These are phyloP conservation scores for Apodemia duryi DNA, from an alignment of 2,888 invertebrate genomes.

Conservation along the genomic window DNA sequence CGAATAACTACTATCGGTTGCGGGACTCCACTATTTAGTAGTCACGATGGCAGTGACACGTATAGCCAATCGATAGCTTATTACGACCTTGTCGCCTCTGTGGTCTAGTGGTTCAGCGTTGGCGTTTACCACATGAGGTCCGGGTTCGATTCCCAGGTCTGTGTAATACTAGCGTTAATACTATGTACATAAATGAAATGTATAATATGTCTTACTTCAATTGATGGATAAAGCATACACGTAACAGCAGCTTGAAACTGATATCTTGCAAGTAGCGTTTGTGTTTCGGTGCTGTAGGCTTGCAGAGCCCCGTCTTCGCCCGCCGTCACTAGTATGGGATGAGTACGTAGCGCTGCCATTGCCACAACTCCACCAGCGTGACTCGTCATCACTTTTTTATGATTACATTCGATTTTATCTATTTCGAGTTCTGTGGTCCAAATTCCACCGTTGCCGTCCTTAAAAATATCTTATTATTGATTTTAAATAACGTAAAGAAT, in stretches of 20 bases:
- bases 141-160: no score
- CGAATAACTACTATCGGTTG: no score
- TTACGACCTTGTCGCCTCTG: no score
- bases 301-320: slow-evolving; percentile 87
- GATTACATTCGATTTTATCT: slow-evolving; percentile 62
- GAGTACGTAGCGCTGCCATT: slow-evolving; percentile 83
- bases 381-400: slow-evolving; percentile 78
- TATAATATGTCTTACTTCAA: slow-evolving; percentile 64
- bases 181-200: no score
- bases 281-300: slow-evolving; percentile 83
- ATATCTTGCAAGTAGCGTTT: slow-evolving; percentile 79
- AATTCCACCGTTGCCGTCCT: slow-evolving; percentile 93
- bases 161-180: no score
- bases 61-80: no score
- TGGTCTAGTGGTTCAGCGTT: no score
- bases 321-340: slow-evolving; percentile 84
- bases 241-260: slow-evolving; percentile 73
- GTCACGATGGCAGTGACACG: no score
- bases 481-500: no score
- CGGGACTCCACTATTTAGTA: no score
- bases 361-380: slow-evolving; percentile 88
- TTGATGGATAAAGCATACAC: slow-evolving; percentile 85
- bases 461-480: slow-evolving; percentile 16
- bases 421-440: slow-evolving; percentile 69
- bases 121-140: no score